A percentile compares a stretch with the other conserved stretches of the same genome.
Conservation (phyloP, 1,140 invertebrate species). For the Camponotus pennsylvanicus region DNA sequence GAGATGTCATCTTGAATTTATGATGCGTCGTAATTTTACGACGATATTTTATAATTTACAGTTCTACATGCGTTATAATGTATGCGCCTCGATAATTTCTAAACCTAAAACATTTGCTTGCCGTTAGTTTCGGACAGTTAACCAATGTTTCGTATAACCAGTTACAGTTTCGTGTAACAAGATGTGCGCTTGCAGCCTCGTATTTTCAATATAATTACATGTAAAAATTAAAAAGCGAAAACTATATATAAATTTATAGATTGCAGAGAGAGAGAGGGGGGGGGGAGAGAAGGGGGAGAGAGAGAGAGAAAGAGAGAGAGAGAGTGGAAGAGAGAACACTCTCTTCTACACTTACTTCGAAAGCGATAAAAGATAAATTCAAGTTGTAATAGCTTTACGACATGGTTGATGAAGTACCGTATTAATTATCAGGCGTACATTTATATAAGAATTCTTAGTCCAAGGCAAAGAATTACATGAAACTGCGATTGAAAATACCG, state of each 20-base stretch:
- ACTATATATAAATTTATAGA: slow-evolving; percentile 3
- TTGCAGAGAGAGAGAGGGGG: neutral
- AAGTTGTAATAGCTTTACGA: neutral
- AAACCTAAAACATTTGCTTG: neutral
- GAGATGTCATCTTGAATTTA: slow-evolving; percentile 72
- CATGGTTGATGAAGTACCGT: neutral
- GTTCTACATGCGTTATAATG: slow-evolving; percentile 62
- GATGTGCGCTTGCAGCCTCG: neutral
- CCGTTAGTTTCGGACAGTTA: slow-evolving; percentile 10
- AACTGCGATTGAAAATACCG: neutral
- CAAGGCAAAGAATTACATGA: neutral
- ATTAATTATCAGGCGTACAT: slow-evolving; percentile 4
- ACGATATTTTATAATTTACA: slow-evolving; percentile 72
- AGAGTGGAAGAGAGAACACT: too few species aligned
- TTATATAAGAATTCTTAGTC: neutral
- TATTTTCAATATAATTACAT: neutral
- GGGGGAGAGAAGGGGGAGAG: too few species aligned
- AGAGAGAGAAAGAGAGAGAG: too few species aligned
- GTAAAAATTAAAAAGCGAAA: neutral
- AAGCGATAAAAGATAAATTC: neutral
- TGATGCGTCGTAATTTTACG: slow-evolving; percentile 68
- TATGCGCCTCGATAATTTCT: slow-evolving; percentile 65
- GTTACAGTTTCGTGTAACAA: neutral
- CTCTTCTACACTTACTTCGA: neutral
- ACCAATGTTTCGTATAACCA: neutral